Conservation (phyloP, 2,888 invertebrate species). For the Drosophila testacea region DNA sequence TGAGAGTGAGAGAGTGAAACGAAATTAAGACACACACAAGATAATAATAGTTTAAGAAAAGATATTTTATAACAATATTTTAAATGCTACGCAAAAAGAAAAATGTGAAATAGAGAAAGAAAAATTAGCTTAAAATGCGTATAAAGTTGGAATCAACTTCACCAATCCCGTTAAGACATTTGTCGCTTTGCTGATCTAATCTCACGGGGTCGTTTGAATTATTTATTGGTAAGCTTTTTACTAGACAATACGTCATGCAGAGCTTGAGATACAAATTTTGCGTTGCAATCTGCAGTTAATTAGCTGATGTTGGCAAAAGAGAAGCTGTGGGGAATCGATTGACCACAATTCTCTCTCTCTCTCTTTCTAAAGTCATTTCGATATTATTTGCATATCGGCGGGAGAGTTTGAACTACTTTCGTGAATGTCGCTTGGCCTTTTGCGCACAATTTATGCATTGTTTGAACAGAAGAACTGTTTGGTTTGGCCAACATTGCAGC, state of each 20-base stretch:
- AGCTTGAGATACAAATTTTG: conserved; percentile 4
- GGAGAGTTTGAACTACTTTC: conserved; percentile 73
- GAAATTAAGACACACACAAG: conserved; percentile 29
- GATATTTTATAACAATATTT: conserved; percentile 14
- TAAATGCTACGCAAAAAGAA: conserved; percentile 22
- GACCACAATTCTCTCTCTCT: neutral
- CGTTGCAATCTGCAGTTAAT: conserved; percentile 33
- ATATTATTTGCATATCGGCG: conserved; percentile 45
- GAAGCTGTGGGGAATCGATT: neutral
- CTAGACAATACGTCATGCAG: conserved; percentile 35
- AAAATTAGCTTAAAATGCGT: conserved; percentile 28
- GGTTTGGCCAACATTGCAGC: conserved; percentile 50
- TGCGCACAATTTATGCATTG: conserved; percentile 75
- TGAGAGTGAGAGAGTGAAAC: conserved; percentile 14
- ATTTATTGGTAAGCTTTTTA: conserved; percentile 29
- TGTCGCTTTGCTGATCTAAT: conserved; percentile 29
- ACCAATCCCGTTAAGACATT: neutral
- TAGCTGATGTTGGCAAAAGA: conserved; percentile 9
- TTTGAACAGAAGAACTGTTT: conserved; percentile 51
- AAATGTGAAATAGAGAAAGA: conserved; percentile 13
- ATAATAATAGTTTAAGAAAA: conserved; percentile 14
- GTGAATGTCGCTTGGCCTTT: conserved; percentile 64
- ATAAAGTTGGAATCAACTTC: neutral
- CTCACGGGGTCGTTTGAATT: conserved; percentile 40
- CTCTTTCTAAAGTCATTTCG: neutral